Conservation (phyloP, 2,113 vertebrate genomes). For the Prunella fulvescens region DNA sequence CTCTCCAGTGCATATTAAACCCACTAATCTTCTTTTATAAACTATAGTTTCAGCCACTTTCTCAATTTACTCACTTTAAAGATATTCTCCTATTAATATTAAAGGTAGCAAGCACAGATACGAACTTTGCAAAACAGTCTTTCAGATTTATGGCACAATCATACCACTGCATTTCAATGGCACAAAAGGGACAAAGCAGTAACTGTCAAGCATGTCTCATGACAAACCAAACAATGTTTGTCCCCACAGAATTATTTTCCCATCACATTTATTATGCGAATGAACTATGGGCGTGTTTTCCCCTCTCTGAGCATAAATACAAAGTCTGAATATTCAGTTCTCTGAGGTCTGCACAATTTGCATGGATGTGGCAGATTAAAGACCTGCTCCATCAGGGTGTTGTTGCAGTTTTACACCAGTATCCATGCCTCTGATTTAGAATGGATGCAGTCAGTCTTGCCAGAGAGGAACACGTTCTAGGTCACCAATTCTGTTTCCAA, state of each 20-base stretch:
- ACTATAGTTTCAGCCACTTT: conserved; percentile 84
- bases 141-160: conserved; percentile 75
- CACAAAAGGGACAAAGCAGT: conserved; percentile 69
- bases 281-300: conserved; percentile 63
- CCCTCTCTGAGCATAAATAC: conserved; percentile 64
- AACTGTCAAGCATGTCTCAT: conserved; percentile 70
- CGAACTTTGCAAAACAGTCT: conserved; percentile 77
- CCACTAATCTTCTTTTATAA: conserved; percentile 99
- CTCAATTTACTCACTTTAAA: conserved; percentile 85
- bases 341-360: conserved; percentile 10
- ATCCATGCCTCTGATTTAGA: not conserved
- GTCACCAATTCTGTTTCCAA: not conserved
- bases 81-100: conserved; percentile 85
- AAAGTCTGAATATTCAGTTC: conserved; percentile 63
- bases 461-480: not conserved
- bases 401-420: not conserved
- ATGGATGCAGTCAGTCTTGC: not conserved
- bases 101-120: conserved; percentile 79
- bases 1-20: conserved; percentile 99
- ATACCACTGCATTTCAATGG: conserved; percentile 57
- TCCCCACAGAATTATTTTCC: conserved; percentile 67
- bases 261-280: conserved; percentile 66
- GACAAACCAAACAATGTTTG: conserved; percentile 71
- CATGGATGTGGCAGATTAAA: not conserved
- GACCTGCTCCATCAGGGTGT: not conserved